Percentiles rank a stretch among this genome's conserved stretches.
Evolutionary conservation across 2,797 vertebrate species (phyloP).

Genomic region (Leptoclinus maculatus): DNA sequence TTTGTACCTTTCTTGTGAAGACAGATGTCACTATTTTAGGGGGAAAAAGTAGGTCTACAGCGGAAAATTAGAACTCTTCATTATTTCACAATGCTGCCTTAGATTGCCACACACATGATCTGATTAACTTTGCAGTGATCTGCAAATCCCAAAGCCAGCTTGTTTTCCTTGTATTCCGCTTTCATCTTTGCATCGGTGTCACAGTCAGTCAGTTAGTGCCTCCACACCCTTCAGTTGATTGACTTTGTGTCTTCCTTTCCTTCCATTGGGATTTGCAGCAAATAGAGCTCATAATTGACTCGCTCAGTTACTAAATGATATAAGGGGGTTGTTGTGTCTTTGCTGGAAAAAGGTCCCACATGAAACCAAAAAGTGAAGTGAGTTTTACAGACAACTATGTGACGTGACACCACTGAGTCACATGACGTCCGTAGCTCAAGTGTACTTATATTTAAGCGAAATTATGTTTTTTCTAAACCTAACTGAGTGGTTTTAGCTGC

Average conservation of each 20-base stretch:
- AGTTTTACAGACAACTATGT: too few relatives aligned
- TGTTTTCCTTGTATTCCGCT: background rate
- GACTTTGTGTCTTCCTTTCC: slow-evolving; percentile 43
- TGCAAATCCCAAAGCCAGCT: background rate
- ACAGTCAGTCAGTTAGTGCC: background rate
- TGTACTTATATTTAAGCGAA: too few relatives aligned
- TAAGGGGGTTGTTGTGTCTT: too few relatives aligned
- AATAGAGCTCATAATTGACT: slow-evolving; percentile 61
- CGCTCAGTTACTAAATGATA: too few relatives aligned
- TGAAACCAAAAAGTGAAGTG: too few relatives aligned
- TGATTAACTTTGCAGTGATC: background rate
- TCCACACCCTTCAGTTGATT: slow-evolving; percentile 38
- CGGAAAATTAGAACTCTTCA: background rate
- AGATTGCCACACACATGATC: background rate
- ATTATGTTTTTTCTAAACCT: too few relatives aligned
- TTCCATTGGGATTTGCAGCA: slow-evolving; percentile 49
- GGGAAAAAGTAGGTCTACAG: background rate
- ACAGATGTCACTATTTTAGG: background rate
- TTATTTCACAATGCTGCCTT: background rate
- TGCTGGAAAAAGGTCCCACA: too few relatives aligned
- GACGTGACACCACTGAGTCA: too few relatives aligned
- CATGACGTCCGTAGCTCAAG: too few relatives aligned
- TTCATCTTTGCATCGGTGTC: background rate
- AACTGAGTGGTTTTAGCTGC: too few relatives aligned
- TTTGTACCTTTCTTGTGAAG: background rate